A percentile compares a stretch with the other conserved stretches of the same genome.
Conservation (phyloP, 2,797 vertebrate genomes). For the Linurgus olivaceus region DNA sequence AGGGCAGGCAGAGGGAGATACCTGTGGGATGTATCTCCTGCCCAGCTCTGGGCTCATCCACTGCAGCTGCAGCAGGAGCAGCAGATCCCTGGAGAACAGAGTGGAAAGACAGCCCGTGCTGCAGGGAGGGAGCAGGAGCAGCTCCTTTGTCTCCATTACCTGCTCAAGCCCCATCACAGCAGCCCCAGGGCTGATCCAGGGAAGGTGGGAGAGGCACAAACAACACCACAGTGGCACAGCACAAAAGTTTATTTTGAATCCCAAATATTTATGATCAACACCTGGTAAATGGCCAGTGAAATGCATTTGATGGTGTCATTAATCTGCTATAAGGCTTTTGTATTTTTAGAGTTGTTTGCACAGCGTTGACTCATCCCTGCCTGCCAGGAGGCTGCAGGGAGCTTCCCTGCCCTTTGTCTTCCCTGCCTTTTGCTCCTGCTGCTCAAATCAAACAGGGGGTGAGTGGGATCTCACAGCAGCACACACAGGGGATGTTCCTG, state of each 20-base stretch:
- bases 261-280: neutral
- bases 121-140: neutral
- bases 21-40: accelerated
- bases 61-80: accelerated
- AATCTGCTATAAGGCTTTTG: neutral
- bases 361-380: slow-evolving; percentile 3
- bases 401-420: slow-evolving; percentile 20
- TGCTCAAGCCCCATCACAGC: neutral
- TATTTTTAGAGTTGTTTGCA: slow-evolving; percentile 10
- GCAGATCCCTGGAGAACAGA: neutral
- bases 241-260: neutral
- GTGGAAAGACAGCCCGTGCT: neutral
- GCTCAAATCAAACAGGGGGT: neutral
- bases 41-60: neutral
- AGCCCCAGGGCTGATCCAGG: neutral
- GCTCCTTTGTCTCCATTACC: neutral
- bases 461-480: neutral
- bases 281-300: neutral
- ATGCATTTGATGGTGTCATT: neutral
- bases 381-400: neutral
- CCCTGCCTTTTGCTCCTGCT: neutral
- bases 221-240: neutral
- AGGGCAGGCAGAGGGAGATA: accelerated
- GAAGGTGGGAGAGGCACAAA: neutral
- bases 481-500: neutral